Evolutionary conservation across 2,797 vertebrate species (phyloP).

Genomic region (Scyliorhinus canicula): DNA sequence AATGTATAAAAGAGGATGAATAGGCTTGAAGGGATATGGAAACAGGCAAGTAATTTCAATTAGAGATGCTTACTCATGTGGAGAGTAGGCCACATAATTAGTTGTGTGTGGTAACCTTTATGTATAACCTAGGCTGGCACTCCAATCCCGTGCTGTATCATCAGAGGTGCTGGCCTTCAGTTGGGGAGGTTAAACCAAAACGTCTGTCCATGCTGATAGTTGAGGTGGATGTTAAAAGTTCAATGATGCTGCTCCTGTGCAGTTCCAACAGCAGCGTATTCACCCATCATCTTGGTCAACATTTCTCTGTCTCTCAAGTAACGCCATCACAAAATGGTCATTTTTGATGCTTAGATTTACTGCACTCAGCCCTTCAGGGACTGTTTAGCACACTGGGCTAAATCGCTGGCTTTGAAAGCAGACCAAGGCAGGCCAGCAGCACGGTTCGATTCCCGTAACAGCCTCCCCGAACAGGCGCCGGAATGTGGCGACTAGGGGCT

Average conservation of each 20-base stretch:
- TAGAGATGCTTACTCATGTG: background rate
- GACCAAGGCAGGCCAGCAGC: too few relatives aligned
- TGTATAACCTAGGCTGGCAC: background rate
- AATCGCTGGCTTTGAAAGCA: too few relatives aligned
- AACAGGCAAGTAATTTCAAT: background rate
- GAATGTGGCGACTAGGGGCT: too few relatives aligned
- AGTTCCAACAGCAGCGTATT: background rate
- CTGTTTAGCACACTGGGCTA: too few relatives aligned
- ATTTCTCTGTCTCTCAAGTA: background rate
- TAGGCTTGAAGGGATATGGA: background rate
- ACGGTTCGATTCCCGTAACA: too few relatives aligned
- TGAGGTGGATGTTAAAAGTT: background rate
- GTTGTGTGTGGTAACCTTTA: background rate
- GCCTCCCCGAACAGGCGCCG: too few relatives aligned
- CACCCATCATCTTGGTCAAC: background rate
- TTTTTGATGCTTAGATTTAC: background rate
- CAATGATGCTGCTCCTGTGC: too few relatives aligned
- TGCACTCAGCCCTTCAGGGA: too few relatives aligned
- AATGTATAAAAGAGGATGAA: background rate
- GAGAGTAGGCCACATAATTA: background rate
- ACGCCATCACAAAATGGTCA: background rate
- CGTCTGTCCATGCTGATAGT: background rate
- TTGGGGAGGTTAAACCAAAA: background rate
- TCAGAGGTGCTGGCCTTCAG: background rate
- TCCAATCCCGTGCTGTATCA: background rate